Evolutionary conservation across 2,113 vertebrate genomes (phyloP).

Genomic region (Ageneiosus marmoratus): DNA sequence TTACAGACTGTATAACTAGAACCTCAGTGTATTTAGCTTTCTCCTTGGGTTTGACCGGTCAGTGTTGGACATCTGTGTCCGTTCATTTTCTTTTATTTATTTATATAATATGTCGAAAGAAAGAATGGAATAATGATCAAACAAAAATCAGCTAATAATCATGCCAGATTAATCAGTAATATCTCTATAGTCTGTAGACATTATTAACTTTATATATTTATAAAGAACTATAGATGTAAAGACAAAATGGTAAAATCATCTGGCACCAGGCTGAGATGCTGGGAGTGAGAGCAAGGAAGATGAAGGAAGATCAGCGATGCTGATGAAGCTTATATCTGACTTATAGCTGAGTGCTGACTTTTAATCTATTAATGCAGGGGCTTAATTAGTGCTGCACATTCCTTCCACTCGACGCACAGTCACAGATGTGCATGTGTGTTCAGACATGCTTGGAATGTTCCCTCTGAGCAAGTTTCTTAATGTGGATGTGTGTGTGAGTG

Average conservation of each 20-base stretch:
- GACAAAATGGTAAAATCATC: neutral
- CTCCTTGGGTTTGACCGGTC: neutral
- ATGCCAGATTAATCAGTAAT: neutral
- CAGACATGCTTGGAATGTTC: slow-evolving; percentile 64
- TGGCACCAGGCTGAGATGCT: neutral
- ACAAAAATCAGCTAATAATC: neutral
- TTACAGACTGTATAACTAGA: too few species aligned
- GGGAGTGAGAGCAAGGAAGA: neutral
- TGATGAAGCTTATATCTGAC: slow-evolving; percentile 17
- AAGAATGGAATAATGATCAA: neutral
- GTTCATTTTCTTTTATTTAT: neutral
- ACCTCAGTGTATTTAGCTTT: too few species aligned
- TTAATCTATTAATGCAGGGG: slow-evolving; percentile 49
- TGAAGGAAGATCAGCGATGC: neutral
- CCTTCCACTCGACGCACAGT: slow-evolving; percentile 59
- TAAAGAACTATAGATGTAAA: neutral
- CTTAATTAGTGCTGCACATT: slow-evolving; percentile 58
- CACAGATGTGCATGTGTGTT: slow-evolving; percentile 56
- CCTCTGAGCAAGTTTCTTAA: slow-evolving; percentile 36
- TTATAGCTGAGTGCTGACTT: slow-evolving; percentile 23
- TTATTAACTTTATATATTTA: neutral
- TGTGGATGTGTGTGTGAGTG: slow-evolving; percentile 19
- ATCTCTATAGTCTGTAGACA: neutral
- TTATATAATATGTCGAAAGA: neutral
- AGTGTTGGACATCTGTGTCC: neutral